These are phyloP conservation scores for Drosophila melanica DNA, from an alignment of 1,140 invertebrate genomes.

Conservation along the genomic window DNA sequence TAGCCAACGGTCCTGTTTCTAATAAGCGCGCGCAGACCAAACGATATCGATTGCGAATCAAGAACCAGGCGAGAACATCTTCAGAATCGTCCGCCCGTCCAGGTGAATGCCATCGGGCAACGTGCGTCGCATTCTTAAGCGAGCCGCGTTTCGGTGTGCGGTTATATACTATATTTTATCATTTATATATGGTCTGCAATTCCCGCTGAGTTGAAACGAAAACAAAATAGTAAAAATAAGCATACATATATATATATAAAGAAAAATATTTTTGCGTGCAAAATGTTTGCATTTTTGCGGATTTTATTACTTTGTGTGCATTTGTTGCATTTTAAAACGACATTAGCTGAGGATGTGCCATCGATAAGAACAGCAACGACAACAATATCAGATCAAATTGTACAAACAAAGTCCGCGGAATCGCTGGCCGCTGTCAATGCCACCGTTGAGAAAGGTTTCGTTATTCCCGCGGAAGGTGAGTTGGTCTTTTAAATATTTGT, in stretches of 20 bases:
- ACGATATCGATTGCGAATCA: slow-evolving; percentile 20
- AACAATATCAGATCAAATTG: slow-evolving; percentile 23
- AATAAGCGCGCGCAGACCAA: slow-evolving; percentile 46
- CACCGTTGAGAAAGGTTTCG: slow-evolving; percentile 28
- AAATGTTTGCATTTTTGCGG: slow-evolving; percentile 74
- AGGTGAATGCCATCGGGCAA: slow-evolving; percentile 78
- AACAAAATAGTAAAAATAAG: slow-evolving; percentile 68
- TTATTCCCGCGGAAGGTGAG: slow-evolving; percentile 21
- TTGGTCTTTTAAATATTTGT: background rate
- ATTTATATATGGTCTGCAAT: slow-evolving; percentile 73
- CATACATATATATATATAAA: slow-evolving; percentile 25
- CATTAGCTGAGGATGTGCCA: slow-evolving; percentile 57
- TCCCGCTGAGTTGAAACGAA: slow-evolving; percentile 56
- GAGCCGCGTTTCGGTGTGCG: slow-evolving; percentile 57
- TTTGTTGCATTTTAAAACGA: slow-evolving; percentile 78
- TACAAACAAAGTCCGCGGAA: slow-evolving; percentile 32
- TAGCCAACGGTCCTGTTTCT: slow-evolving; percentile 72
- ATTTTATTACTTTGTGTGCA: slow-evolving; percentile 81
- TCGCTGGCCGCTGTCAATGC: slow-evolving; percentile 38
- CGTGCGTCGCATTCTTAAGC: slow-evolving; percentile 68
- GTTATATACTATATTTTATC: slow-evolving; percentile 53
- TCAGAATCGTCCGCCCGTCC: slow-evolving; percentile 39
- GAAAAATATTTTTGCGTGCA: slow-evolving; percentile 31
- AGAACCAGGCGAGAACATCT: slow-evolving; percentile 44
- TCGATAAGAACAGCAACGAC: slow-evolving; percentile 32